These are phyloP conservation scores for Sebastes taczanowskii DNA, from an alignment of 2,797 vertebrate species.

Conservation along the genomic window DNA sequence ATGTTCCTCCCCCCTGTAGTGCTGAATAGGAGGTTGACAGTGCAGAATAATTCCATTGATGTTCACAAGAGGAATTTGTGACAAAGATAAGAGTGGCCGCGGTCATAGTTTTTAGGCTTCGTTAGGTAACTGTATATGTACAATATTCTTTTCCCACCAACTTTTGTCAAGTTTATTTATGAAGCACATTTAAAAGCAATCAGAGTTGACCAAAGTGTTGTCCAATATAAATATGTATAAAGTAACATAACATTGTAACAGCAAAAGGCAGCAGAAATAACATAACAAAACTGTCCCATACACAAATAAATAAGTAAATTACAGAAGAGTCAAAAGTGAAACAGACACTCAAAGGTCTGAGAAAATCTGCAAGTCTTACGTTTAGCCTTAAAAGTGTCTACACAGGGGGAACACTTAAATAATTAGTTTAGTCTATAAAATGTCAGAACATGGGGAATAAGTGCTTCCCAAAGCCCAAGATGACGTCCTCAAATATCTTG, in stretches of 20 bases:
- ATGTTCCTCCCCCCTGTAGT: conserved; percentile 43
- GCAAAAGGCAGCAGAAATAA: background rate
- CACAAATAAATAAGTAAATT: background rate
- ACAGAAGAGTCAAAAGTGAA: no score
- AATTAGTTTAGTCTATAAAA: no score
- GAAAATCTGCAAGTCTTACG: background rate
- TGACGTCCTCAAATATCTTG: no score
- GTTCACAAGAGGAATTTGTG: background rate
- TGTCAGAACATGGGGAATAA: no score
- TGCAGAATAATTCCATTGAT: conserved; percentile 26
- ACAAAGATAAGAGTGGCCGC: background rate
- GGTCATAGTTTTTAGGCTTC: background rate
- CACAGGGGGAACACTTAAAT: background rate
- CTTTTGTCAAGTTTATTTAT: background rate
- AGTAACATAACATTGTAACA: background rate
- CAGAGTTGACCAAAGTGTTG: background rate
- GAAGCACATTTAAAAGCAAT: background rate
- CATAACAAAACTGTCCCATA: background rate
- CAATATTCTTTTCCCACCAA: no score
- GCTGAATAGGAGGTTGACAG: conserved; percentile 30
- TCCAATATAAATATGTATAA: background rate
- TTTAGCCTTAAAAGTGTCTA: background rate
- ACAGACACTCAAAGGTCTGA: background rate
- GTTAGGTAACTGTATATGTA: no score
- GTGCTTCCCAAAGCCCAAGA: no score